phyloP scores from a whole-genome alignment of 2,888 invertebrate species.

The Mesoligia furuncula region DNA sequence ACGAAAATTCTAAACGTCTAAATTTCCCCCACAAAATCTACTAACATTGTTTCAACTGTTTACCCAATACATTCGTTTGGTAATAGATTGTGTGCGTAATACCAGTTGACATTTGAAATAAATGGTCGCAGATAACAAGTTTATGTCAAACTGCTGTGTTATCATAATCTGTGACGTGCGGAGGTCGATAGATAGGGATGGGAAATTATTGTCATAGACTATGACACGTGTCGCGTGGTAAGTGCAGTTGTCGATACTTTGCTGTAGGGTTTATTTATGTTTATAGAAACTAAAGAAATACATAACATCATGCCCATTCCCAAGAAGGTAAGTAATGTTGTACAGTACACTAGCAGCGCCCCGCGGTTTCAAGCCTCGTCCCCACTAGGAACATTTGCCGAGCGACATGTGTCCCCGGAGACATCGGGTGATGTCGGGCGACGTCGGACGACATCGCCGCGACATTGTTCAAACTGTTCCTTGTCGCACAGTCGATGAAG shows the following conservation, averaged over 20 bases:
- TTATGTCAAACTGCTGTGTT: slow-evolving; percentile 41
- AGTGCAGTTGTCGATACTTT: slow-evolving; percentile 20
- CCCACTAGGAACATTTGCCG: too few species aligned
- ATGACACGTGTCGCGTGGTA: not conserved
- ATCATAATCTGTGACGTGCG: slow-evolving; percentile 40
- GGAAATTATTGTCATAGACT: slow-evolving; percentile 25
- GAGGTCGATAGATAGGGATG: slow-evolving; percentile 41
- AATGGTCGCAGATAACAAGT: slow-evolving; percentile 50
- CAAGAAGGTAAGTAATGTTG: not conserved
- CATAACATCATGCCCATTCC: not conserved
- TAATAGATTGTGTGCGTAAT: slow-evolving; percentile 46
- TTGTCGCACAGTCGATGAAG: too few species aligned
- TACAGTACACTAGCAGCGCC: not conserved
- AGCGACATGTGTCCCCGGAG: too few species aligned
- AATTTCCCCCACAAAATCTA: slow-evolving; percentile 1
- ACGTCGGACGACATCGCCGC: too few species aligned
- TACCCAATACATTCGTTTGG: slow-evolving; percentile 23
- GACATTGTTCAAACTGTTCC: too few species aligned
- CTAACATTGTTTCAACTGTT: slow-evolving; percentile 5
- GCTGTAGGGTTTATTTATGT: not conserved
- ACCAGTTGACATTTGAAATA: slow-evolving; percentile 50
- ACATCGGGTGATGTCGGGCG: too few species aligned
- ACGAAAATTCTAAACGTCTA: not conserved
- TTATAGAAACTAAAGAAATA: not conserved
- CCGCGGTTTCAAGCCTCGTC: too few species aligned